Evolutionary conservation across 2,888 invertebrate genomes (phyloP), one percentile per base, ranked within the genome.

Genomic region (Dryomyza anilis): DNA sequence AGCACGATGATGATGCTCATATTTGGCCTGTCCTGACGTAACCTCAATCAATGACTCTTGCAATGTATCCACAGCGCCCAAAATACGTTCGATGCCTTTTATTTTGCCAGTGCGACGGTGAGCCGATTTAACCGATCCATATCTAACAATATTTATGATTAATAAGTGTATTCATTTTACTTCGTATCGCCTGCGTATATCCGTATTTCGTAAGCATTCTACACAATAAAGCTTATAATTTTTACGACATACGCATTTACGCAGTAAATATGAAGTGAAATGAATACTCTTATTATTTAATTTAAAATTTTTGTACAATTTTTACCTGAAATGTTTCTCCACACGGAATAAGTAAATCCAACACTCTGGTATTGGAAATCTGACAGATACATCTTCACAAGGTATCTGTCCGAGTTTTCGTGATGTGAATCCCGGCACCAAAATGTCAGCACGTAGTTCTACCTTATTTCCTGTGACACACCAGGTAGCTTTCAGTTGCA

Each of bases 321-420:
- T 57, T 45, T 52, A 86, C 79, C 86, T 83, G 84, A 98, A 98
- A 83, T 98, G 95, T 80, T 97, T 97, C 84, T 99, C 99, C 50
- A 97, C 96, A 68, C 99, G 89, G 86, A 99, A 99, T 78, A 98
- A 86, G 84, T 99, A 99, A 78, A 99, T 98, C 99, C 99, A 99
- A 80, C 95, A 94, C 85, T 99, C 98, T 21, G 99, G 99, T 76
- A 99, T 95, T 14, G 98, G 98, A 83, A 99, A 94, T 63, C 95
- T 88, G 63, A 99, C 92, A 83, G 93, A 91, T 30, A 99, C 98
- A 85, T 99, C 98, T 85, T 98, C 96, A 85, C 97, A 98, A 30
- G 97, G 97, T 74, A 95, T 92, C 85, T 98, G 97, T 0, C 97
- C 96, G 70, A 96, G 87, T 84, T 96, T 95, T 74, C 97, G 90